Conservation (phyloP, 2,888 invertebrate genomes). For the Parapristionchus giblindavisi region DNA sequence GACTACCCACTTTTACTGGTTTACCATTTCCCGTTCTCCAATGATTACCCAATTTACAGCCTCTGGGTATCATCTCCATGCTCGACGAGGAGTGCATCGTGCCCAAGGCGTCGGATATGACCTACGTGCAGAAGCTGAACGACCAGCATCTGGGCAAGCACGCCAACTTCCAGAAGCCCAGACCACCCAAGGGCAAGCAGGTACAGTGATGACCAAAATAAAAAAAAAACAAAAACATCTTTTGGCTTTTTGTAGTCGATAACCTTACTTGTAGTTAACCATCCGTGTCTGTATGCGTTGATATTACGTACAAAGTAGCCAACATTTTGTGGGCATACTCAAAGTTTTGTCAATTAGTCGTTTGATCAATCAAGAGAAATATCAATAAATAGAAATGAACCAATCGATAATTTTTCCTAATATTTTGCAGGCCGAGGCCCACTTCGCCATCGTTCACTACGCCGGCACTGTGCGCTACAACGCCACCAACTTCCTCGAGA, state of each 20-base stretch:
- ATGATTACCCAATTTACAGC: no score
- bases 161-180: slow-evolving; percentile 94
- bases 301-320: no score
- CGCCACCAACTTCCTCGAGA: slow-evolving; percentile 73
- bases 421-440: slow-evolving; percentile 80
- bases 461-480: slow-evolving; percentile 85
- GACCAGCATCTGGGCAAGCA: slow-evolving; percentile 96
- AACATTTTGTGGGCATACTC: no score
- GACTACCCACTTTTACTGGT: background rate
- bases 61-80: slow-evolving; percentile 99
- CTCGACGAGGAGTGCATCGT: slow-evolving; percentile 99
- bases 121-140: slow-evolving; percentile 98
- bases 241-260: no score
- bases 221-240: background rate
- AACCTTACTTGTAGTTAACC: background rate
- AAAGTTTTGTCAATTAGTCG: no score
- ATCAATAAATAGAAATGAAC: no score
- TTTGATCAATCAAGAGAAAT: no score
- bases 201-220: background rate
- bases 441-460: slow-evolving; percentile 98
- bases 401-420: no score
- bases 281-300: no score
- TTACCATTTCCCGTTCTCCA: background rate
- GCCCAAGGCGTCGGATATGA: slow-evolving; percentile 98
- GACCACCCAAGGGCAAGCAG: slow-evolving; percentile 76